phyloP scores from a whole-genome alignment of 2,888 invertebrate genomes.

The Drosophila niveifrons region DNA sequence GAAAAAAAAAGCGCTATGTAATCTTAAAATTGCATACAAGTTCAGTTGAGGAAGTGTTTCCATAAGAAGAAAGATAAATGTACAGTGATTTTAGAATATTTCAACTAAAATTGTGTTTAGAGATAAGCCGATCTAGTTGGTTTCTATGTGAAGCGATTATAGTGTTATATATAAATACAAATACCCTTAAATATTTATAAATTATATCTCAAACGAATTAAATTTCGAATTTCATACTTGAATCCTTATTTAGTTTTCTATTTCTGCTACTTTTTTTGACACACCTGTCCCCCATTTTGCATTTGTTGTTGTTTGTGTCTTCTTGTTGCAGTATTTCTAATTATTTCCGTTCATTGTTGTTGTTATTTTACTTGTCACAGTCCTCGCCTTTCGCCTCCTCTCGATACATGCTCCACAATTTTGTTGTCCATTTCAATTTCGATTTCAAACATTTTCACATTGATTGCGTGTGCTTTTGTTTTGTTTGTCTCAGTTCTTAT shows the following conservation, averaged over 20 bases:
- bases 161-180: too few relatives aligned
- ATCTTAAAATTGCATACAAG: neutral
- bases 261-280: neutral
- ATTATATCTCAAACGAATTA: neutral
- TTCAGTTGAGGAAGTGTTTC: too few relatives aligned
- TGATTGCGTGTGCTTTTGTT: conserved; percentile 55
- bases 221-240: neutral
- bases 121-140: too few relatives aligned
- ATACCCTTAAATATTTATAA: too few relatives aligned
- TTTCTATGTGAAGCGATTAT: too few relatives aligned
- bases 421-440: conserved; percentile 73
- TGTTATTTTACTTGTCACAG: conserved; percentile 34
- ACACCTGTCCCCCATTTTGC: neutral
- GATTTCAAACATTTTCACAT: conserved; percentile 62
- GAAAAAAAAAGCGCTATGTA: neutral
- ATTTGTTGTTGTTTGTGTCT: neutral
- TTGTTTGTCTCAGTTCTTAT: conserved; percentile 40
- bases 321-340: conserved; percentile 39
- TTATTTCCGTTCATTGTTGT: conserved; percentile 68
- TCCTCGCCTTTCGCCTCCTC: neutral
- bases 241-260: neutral
- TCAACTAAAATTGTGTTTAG: too few relatives aligned
- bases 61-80: too few relatives aligned
- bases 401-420: conserved; percentile 35
- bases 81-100: too few relatives aligned